Evolutionary conservation across 2,888 invertebrate genomes (phyloP), one percentile per base, ranked within the genome.

Genomic region (Dasypogon diadema): DNA sequence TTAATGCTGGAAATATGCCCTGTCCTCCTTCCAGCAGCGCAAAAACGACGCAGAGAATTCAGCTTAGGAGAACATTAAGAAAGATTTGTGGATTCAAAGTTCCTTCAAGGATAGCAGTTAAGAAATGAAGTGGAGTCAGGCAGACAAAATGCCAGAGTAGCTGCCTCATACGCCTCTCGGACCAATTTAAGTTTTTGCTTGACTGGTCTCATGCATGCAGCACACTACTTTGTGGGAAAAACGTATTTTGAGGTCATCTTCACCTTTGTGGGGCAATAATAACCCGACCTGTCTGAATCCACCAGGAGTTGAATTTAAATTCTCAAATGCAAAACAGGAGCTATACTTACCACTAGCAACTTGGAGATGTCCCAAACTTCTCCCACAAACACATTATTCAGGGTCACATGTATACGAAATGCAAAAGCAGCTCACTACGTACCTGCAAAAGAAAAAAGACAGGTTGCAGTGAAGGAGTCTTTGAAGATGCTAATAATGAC

Each of bases 21-120:
- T 34, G 37, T 70, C 70, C 46, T 54, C 54, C 54, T 21, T 21
- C 21, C 54, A 51, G 16, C 26, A 70, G 54, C 42, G 54, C 22
- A 51, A 70, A 54, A 42, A 70, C 34, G 54, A 12, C 22, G 34
- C 18, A 48, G 54, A 26, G 48, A 26, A 46, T 21, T 51, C 18
- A 54, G 70, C 21, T 54, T 70, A 70, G 48, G 65, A 68, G 65
- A 70, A 70, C 70, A 70, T 70, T 70, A 70, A 70, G 54, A 70
- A 70, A 70, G 70, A 70, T 70, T 70, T 70, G 70, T 70, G 70
- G 70, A 70, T 54, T 70, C 22, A 3, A 54, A 70, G 18, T 70
- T 51, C 30, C 54, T 54, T 54, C 70, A 70, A 70, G 70, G 70
- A 54, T 70, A 70, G 54, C 26, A 12, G 51, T 14, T 46, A 6